phyloP scores from a whole-genome alignment of 2,888 invertebrate species.

The Prosopocoilus inquinatus region DNA sequence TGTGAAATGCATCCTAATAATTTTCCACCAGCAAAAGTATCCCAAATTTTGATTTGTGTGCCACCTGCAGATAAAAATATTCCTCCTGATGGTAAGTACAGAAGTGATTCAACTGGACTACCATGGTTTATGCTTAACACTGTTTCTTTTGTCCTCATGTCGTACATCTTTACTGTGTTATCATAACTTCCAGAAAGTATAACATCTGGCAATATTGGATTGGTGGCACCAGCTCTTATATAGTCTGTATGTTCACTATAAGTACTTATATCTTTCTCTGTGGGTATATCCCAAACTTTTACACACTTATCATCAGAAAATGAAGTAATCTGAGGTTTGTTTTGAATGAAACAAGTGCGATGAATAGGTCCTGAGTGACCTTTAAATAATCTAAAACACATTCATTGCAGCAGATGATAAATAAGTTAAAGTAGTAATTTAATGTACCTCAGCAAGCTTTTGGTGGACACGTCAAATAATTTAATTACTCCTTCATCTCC shows the following conservation, averaged over 20 bases:
- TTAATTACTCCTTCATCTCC: conserved; percentile 86
- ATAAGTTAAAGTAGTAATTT: conserved; percentile 9
- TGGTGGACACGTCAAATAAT: conserved; percentile 84
- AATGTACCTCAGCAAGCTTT: conserved; percentile 64
- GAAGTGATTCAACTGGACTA: conserved; percentile 82
- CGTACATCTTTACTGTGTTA: conserved; percentile 83
- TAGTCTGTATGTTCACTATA: conserved; percentile 76
- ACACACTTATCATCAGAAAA: conserved; percentile 90
- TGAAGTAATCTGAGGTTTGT: conserved; percentile 76
- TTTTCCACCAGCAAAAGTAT: conserved; percentile 83
- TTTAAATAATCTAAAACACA: conserved; percentile 66
- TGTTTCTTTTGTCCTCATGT: conserved; percentile 70
- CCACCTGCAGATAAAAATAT: conserved; percentile 91
- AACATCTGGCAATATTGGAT: conserved; percentile 72
- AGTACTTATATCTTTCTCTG: conserved; percentile 68
- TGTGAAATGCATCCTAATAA: conserved; percentile 80
- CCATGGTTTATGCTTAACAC: conserved; percentile 80
- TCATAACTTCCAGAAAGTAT: conserved; percentile 89
- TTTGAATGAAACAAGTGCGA: conserved; percentile 76
- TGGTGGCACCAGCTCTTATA: conserved; percentile 79
- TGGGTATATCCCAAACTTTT: conserved; percentile 88
- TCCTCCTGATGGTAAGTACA: conserved; percentile 87
- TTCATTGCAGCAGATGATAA: not conserved
- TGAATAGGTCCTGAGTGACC: conserved; percentile 82
- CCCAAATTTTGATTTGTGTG: conserved; percentile 90